Evolutionary conservation across 2,888 invertebrate genomes (phyloP), one percentile per base, ranked within the genome.

Genomic region (Agrotis clavis): DNA sequence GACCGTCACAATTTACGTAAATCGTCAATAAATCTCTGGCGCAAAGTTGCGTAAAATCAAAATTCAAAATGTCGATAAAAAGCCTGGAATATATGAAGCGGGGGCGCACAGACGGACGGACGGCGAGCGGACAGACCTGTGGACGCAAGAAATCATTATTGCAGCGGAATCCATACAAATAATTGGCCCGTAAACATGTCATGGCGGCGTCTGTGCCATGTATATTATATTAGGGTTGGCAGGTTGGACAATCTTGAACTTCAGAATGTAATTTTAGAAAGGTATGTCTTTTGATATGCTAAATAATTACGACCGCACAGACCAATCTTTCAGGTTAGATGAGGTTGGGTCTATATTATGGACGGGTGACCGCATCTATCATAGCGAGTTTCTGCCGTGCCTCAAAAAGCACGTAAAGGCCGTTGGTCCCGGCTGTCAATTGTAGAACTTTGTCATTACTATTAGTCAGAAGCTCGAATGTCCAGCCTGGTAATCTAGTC

Each of bases 121-220:
- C 85, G 81, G 87, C 90, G 85, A 86, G 83, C 89, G 87, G 88
- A 86, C 89, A 83, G 88, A 85, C 89, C 82, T 89, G 79, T 90
- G 88, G 91, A 90, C 92, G 91, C 95, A 95, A 96, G 96, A 96
- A 96, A 96, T 96, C 96, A 96, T 96, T 96, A 96, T 93, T 94
- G 95, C 92, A 89, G 89, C 89, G 94, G 95, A 95, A 95, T 95
- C 96, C 95, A 96, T 96, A 96, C 96, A 96, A 96, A 96, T 96
- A 96, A 96, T 96, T 96, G 96, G 96, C 91, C 96, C 95, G 96
- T 96, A 96, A 96, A 96, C 95, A 96, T 96, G 96, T 96, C 96
- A 96, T 90, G 92, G 95, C 95, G 96, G 96, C 95, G 93, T 94
- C 95, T 95, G 91, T 95, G 86, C 95, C 94, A 95, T 95, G 96